Base-by-base conservation (phyloP, 2,888 invertebrate species). In the Dysmachus trigonus region DNA sequence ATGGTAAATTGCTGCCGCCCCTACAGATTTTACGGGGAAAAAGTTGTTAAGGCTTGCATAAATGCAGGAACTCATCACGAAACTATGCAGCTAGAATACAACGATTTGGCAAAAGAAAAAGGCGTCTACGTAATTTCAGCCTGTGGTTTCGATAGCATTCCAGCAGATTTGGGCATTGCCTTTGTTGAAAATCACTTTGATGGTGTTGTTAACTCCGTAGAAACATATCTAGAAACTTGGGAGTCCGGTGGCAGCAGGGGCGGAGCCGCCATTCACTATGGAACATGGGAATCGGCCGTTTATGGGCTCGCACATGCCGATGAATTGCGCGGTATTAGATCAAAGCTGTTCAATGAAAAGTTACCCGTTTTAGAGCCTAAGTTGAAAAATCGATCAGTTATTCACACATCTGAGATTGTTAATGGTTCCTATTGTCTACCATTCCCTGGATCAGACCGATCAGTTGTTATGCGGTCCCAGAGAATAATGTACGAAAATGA, bases 1-100 rank as follows among this genome's bases (percentile, higher is more conserved):
- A 81, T 99, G 31, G 94, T 98, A 0, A 99, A 98, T 92, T 97
- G 97, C 92, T 97, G 98, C 89, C 99, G 99, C 0, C 99, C 99
- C 0, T 97, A 95, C 91, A 93, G 95, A 18, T 95, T 97, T 90
- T 96, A 95, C 92, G 99, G 99, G 0, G 98, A 98, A 91, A 94
- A 95, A 2, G 97, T 99, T 6, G 96, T 99, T 0, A 95, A 95
- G 89, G 98, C 98, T 0, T 98, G 98, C 88, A 94, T 98, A 30
- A 95, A 95, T 86, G 94, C 94, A 76, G 95, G 95, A 86, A 94
- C 98, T 0, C 95, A 97, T 92, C 96, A 98, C 90, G 95, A 98
- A 91, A 92, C 92, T 38, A 97, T 97, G 94, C 97, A 97, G 90
- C 91, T 98, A 86, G 93, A 96, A 88, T 98, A 98, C 91, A 93